Percentiles rank a stretch among this genome's conserved stretches.
phyloP scores from a whole-genome alignment of 2,113 vertebrate species.

The Erinaceus europaeus region DNA sequence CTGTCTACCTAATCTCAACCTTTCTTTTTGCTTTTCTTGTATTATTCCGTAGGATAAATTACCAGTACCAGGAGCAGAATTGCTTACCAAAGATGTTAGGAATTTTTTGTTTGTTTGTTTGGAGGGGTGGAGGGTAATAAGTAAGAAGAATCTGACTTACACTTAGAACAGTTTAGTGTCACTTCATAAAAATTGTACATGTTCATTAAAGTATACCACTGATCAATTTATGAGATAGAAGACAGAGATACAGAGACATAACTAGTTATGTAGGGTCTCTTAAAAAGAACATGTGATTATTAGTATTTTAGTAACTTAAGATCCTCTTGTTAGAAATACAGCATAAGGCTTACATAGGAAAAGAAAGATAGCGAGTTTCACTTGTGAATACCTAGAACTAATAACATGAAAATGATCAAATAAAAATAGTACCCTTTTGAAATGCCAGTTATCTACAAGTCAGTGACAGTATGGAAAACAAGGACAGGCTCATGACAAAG shows the following conservation, averaged over 20 bases:
- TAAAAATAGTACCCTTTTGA: not conserved
- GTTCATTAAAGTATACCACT: not conserved
- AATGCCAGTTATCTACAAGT: not conserved
- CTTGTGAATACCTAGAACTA: not conserved
- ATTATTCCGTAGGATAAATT: not conserved
- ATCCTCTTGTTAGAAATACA: not conserved
- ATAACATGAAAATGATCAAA: slow-evolving; percentile 1
- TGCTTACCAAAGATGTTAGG: not conserved
- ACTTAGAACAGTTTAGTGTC: slow-evolving; percentile 10
- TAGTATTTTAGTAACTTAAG: not conserved
- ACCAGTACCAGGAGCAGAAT: not conserved
- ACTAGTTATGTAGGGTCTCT: not conserved
- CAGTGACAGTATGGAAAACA: not conserved
- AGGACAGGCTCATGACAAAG: not conserved
- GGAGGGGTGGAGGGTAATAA: no score
- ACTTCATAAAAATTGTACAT: slow-evolving; percentile 34
- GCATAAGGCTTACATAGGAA: not conserved
- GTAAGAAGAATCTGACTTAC: not conserved
- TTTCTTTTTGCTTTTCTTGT: not conserved
- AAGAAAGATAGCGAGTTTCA: not conserved
- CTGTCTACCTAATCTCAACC: not conserved
- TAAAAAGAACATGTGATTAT: not conserved
- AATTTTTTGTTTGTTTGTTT: no score
- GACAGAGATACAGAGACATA: not conserved
- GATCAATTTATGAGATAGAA: not conserved